Evolutionary conservation across 2,797 vertebrate species (phyloP), one percentile per base, ranked within the genome.

Genomic region (Poeciliopsis presidionis): DNA sequence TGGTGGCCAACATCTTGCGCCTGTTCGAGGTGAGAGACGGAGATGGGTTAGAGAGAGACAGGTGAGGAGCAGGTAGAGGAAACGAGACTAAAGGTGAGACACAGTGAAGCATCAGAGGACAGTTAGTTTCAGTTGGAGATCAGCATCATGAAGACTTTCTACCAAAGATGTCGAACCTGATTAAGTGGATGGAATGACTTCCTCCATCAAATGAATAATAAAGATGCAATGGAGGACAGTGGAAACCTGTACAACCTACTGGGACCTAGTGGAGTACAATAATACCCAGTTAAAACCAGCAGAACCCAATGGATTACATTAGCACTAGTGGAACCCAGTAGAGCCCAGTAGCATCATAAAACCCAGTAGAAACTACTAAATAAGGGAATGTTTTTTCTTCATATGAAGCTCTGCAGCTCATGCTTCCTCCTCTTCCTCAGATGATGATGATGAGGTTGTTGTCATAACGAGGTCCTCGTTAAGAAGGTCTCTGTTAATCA

Each of bases 1-100:
- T 98, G 97, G 97, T 98, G 82, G 97, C 97, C 92, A 98, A 98
- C 33, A 97, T 98, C 69, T 91, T 98, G 81, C 90, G 97, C 1
- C 94, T 98, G 49, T 98, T 98, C 0, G 96, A 96, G 89, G 97
- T 98, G 90, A 96, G 2, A 46, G 33, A 36, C 45, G 30, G 28
- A 25, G 28, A 61, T 6, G 11, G 14, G 28, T 49, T 1, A 49
- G 30, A 14, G 25, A 28, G 13, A 72, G 28, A 18, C 28, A 36
- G 71, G 30, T 51, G n/a, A 72, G 18, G 28, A 28, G 11, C 2
- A 18, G 18, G n/a, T 12, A 45, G 25, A 59, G 57, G n/a, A 5
- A 59, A 28, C 9, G 11, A 57, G 55, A n/a, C 20, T 4, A 28
- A 13, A 55, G 28, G 28, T 14, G n/a, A 61, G 57, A 61, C 57